Conservation (phyloP, 2,797 vertebrate species). For the Intellagama lesueurii region DNA sequence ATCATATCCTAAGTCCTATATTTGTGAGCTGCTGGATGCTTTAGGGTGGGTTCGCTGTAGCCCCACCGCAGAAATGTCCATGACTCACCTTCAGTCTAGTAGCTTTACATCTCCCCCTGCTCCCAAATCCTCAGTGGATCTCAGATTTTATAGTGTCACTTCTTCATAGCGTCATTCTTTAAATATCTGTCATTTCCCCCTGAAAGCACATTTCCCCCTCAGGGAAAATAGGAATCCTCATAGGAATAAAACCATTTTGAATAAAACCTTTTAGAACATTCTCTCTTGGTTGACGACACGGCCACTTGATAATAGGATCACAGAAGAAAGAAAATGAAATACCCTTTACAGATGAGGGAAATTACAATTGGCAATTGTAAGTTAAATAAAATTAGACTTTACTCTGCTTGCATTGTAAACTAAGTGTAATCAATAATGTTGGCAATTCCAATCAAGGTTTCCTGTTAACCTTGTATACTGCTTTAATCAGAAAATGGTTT, state of each 20-base stretch:
- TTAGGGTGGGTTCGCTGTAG: slow-evolving; percentile 33
- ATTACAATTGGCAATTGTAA: slow-evolving; percentile 60
- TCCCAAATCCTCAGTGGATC: slow-evolving; percentile 10
- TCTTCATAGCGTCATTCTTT: slow-evolving; percentile 14
- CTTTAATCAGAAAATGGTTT: slow-evolving; percentile 58
- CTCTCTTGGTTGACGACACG: slow-evolving; percentile 42
- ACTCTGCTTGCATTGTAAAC: slow-evolving; percentile 32
- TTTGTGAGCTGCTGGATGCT: slow-evolving; percentile 37
- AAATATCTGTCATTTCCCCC: slow-evolving; percentile 39
- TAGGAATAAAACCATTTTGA: slow-evolving; percentile 40
- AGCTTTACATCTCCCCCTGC: background rate
- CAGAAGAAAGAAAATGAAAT: slow-evolving; percentile 48
- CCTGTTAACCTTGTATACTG: slow-evolving; percentile 58
- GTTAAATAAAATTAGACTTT: slow-evolving; percentile 58
- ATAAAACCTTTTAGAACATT: slow-evolving; percentile 21
- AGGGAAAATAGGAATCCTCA: slow-evolving; percentile 11
- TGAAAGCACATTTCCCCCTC: slow-evolving; percentile 25
- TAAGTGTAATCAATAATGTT: slow-evolving; percentile 59
- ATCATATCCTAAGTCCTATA: slow-evolving; percentile 44
- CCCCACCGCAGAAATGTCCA: slow-evolving; percentile 37
- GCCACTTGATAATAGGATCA: slow-evolving; percentile 53
- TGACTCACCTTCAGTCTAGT: slow-evolving; percentile 16
- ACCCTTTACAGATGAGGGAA: slow-evolving; percentile 50
- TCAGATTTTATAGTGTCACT: slow-evolving; percentile 27
- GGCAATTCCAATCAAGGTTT: slow-evolving; percentile 61